Conservation (phyloP, 2,113 vertebrate species). For the Hystrix cristata region DNA sequence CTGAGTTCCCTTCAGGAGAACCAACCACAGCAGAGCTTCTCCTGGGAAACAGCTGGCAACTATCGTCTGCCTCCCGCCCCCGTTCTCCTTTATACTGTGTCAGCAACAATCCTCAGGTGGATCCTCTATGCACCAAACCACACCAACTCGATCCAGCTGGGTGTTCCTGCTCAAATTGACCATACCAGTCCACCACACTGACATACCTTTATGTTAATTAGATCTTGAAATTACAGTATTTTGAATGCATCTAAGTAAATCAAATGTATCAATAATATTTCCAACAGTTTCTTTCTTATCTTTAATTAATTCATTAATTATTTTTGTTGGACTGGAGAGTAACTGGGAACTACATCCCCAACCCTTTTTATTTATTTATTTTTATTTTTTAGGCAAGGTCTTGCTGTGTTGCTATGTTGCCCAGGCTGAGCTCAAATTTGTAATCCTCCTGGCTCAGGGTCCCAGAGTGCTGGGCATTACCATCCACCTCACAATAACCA, state of each 20-base stretch:
- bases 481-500: neutral
- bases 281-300: neutral
- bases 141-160: too few species aligned
- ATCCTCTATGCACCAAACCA: too few species aligned
- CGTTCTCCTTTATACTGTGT: too few species aligned
- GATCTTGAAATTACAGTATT: neutral
- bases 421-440: neutral
- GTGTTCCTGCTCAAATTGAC: too few species aligned
- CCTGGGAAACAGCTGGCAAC: too few species aligned
- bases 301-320: neutral
- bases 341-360: neutral
- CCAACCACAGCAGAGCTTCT: too few species aligned
- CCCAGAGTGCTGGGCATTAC: neutral
- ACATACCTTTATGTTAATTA: neutral
- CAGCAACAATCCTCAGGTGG: too few species aligned
- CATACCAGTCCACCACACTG: too few species aligned
- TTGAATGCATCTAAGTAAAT: neutral
- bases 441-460: neutral
- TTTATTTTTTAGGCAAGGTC: neutral
- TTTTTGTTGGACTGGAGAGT: neutral
- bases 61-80: too few species aligned
- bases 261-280: neutral
- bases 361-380: neutral
- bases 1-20: too few species aligned
- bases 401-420: neutral